Evolutionary conservation across 2,888 invertebrate species (phyloP), one percentile per base, ranked within the genome.

Genomic region (Ganaspis brasiliensis): DNA sequence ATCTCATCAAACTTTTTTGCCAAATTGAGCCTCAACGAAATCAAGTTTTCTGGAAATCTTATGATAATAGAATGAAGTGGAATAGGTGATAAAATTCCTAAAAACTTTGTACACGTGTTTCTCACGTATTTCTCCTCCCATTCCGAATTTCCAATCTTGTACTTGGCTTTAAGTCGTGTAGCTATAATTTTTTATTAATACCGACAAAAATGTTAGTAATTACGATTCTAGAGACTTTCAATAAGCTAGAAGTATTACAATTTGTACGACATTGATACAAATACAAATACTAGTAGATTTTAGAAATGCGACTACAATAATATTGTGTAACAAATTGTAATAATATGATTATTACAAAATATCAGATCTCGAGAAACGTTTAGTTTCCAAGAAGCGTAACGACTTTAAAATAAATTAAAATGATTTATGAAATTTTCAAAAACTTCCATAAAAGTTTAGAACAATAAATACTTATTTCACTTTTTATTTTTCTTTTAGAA

Each of bases 131-230:
- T 24, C 40, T 45, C 63, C 63, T 63, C 21, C 12, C 37, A 63
- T 63, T 37, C 45, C 45, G 45, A 67, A 67, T 67, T 67, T 26
- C 26, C 67, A 14, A 67, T 8, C 24, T 49, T 45, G 45, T 67
- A 67, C 67, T 67, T 67, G 67, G 67, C 67, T 67, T 67, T 67
- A 45, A 67, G 67, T 67, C 45, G 26, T 67, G n/a, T 45, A 45
- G 67, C 45, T 67, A 24, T 67, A 67, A 67, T 67, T 67, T 67
- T 67, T 45, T 67, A 67, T 67, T 45, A 21, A 24, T 24, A 45
- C 24, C 26, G 67, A 67, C 16, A 9, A 45, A 63, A 8, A 67
- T 45, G 26, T 67, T 67, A 67, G 45, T 26, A 67, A 45, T 40
- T 45, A 67, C 67, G 24, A 67, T 67, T 67, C 14, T 67, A 45